phyloP scores from a whole-genome alignment of 2,797 vertebrate genomes.

The Myioborus miniatus region DNA sequence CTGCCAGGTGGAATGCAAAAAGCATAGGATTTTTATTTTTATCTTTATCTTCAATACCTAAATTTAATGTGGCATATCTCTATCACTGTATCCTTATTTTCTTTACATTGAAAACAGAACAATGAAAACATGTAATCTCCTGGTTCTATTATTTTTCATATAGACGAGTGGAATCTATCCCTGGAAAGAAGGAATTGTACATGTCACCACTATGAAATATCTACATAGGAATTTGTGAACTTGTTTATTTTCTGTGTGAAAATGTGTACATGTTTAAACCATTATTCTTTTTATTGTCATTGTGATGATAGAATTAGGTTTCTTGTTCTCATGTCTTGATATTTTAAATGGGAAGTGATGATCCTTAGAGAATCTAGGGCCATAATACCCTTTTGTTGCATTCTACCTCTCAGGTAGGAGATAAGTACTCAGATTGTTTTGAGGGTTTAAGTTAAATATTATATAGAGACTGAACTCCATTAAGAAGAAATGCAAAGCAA shows the following conservation, averaged over 20 bases:
- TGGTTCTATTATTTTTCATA: background rate
- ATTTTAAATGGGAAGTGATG: background rate
- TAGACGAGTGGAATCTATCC: background rate
- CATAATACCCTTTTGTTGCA: background rate
- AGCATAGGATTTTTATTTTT: background rate
- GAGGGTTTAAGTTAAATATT: background rate
- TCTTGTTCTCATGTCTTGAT: background rate
- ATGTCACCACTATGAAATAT: background rate
- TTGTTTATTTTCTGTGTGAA: background rate
- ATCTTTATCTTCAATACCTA: background rate
- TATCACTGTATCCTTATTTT: background rate
- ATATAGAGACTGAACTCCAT: background rate
- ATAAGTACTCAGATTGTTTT: background rate
- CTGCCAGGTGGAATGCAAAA: background rate
- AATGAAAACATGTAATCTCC: background rate
- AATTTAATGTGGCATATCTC: background rate
- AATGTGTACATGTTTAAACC: background rate
- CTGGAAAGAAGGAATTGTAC: background rate
- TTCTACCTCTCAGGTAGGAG: background rate
- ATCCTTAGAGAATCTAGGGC: background rate
- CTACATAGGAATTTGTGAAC: background rate
- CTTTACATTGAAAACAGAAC: background rate
- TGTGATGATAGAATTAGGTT: background rate
- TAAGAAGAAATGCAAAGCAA: background rate
- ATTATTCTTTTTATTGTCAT: background rate